Evolutionary conservation across 2,113 vertebrate genomes (phyloP), one percentile per base, ranked within the genome.

Genomic region (Recurvirostra avosetta): DNA sequence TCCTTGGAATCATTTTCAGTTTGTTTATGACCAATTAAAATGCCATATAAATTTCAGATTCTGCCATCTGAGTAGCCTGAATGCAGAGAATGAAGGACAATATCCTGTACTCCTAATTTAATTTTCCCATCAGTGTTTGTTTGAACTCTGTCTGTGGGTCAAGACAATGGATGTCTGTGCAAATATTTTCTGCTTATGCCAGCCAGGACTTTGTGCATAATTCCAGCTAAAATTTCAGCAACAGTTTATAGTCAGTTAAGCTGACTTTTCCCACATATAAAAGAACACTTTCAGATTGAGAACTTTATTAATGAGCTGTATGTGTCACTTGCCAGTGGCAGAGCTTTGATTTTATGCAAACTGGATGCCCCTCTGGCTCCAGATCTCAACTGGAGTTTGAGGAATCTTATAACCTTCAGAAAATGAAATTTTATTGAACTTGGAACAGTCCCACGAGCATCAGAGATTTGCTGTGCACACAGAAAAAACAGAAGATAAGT

Each of bases 61-160:
- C 91, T 97, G 88, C 86, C 76, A 91, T 93, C 83, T 81, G 92
- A 96, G 90, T 61, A 91, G 47, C 72, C 61, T 95, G 96, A 97
- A 96, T 95, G 95, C 92, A 78, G 92, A 94, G 95, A 97, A 96
- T 96, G 96, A 96, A 95, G 72, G 68, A 86, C 96, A 96, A 96
- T 94, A 97, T 97, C 96, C 96, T 96, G 95, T 95, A 72, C 56
- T 92, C 53, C 79, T 95, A 93, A 92, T 97, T 97, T 95, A 81
- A 87, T 96, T 96, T 95, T 96, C 90, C 83, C 88, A 94, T 89
- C 88, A 74, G 76, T 94, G 91, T 96, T 96, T 96, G 61, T 95
- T 93, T 97, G 96, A 96, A 97, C 96, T 89, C 70, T 91, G 41
- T 74, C 92, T 92, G 80, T 89, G 70, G 94, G 94, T 97, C 95